A percentile compares a stretch with the other conserved stretches of the same genome.
These are phyloP conservation scores for Steatocranus sp. DNA, from an alignment of 2,797 vertebrate genomes.

Conservation along the genomic window DNA sequence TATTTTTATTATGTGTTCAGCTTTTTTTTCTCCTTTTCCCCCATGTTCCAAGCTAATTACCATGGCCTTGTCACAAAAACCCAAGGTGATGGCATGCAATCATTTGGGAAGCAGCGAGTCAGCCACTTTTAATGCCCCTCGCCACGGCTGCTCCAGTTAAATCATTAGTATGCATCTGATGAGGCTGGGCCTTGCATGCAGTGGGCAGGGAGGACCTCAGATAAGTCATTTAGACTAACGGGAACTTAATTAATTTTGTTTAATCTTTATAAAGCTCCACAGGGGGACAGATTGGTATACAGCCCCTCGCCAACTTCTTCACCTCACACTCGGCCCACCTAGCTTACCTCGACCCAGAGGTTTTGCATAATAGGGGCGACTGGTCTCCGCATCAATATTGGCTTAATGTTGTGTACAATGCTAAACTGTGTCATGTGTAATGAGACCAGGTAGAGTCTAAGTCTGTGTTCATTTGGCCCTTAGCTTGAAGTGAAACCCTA, in stretches of 20 bases:
- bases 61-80: slow-evolving; percentile 63
- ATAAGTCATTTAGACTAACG: slow-evolving; percentile 72
- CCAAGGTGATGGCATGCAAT: slow-evolving; percentile 65
- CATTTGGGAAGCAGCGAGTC: slow-evolving; percentile 55
- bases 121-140: slow-evolving; percentile 51
- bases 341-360: slow-evolving; percentile 13
- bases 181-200: slow-evolving; percentile 51
- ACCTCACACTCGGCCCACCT: slow-evolving; percentile 41
- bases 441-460: slow-evolving; percentile 48
- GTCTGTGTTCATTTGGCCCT: slow-evolving; percentile 45
- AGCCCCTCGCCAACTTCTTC: slow-evolving; percentile 34
- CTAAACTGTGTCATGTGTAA: slow-evolving; percentile 41
- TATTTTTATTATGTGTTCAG: slow-evolving; percentile 61
- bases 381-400: slow-evolving; percentile 40
- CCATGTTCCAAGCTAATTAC: slow-evolving; percentile 63
- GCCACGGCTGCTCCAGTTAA: slow-evolving; percentile 1
- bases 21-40: background rate
- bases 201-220: slow-evolving; percentile 58
- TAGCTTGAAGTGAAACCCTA: slow-evolving; percentile 3
- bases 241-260: slow-evolving; percentile 74
- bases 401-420: slow-evolving; percentile 60
- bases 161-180: slow-evolving; percentile 69
- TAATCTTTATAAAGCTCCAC: slow-evolving; percentile 67
- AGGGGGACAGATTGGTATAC: slow-evolving; percentile 44
- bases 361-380: slow-evolving; percentile 9